Evolutionary conservation across 2,797 vertebrate species (phyloP).

Genomic region (Fratercula arctica): DNA sequence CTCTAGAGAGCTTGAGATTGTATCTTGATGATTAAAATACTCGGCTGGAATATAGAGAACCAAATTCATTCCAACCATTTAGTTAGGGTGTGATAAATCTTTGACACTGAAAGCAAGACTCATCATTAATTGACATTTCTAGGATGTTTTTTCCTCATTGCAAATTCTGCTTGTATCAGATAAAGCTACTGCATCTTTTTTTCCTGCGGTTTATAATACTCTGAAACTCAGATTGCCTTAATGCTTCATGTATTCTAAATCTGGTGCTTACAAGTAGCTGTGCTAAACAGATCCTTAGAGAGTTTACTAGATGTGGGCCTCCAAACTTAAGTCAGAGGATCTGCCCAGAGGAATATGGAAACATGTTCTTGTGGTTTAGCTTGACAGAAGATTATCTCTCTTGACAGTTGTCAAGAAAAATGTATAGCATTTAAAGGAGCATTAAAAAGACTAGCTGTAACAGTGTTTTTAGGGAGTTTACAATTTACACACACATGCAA

Average conservation of each 20-base stretch:
- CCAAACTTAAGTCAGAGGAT: background rate
- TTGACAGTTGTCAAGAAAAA: background rate
- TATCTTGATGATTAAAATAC: slow-evolving; percentile 18
- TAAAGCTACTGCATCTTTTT: background rate
- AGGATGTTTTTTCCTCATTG: background rate
- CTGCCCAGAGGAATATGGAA: background rate
- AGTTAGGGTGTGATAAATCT: background rate
- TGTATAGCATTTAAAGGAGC: background rate
- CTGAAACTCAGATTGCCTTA: background rate
- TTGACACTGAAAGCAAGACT: background rate
- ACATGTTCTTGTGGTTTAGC: background rate
- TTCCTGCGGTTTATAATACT: background rate
- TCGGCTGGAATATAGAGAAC: background rate
- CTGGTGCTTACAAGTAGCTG: background rate
- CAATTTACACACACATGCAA: background rate
- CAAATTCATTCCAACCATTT: background rate
- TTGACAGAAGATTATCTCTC: background rate
- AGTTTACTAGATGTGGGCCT: background rate
- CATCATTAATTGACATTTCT: slow-evolving; percentile 17
- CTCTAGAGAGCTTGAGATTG: background rate
- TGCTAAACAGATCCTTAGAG: background rate
- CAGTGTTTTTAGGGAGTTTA: background rate
- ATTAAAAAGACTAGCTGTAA: background rate
- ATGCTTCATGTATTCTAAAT: background rate
- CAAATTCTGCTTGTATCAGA: background rate